These are phyloP conservation scores for Sebastes matsubarae DNA, from an alignment of 2,797 vertebrate species.

Conservation along the genomic window DNA sequence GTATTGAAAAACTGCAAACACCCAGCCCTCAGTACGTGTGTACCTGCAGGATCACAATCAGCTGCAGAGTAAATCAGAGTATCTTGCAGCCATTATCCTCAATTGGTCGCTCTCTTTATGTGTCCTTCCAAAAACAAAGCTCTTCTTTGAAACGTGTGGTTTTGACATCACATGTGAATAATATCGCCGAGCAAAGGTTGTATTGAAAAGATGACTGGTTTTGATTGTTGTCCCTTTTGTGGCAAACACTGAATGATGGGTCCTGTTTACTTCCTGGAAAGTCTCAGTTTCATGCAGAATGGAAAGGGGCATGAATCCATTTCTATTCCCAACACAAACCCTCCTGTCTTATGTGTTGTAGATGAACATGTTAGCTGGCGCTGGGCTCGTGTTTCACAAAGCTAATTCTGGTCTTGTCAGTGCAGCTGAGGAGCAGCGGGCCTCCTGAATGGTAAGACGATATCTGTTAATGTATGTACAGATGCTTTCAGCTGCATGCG, in stretches of 20 bases:
- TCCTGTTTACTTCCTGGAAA: slow-evolving; percentile 22
- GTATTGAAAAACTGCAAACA: background rate
- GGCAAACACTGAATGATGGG: background rate
- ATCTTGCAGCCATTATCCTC: background rate
- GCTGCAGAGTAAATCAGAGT: background rate
- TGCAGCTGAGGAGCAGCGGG: slow-evolving; percentile 9
- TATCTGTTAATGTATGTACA: slow-evolving; percentile 37
- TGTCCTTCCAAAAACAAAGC: background rate
- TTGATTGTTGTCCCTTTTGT: background rate
- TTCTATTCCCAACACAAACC: background rate
- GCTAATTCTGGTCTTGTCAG: background rate
- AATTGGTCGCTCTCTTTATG: too few relatives aligned
- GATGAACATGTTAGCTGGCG: slow-evolving; percentile 10
- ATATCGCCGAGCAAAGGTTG: background rate
- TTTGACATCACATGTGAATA: slow-evolving; percentile 6
- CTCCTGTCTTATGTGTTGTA: background rate
- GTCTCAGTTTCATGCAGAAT: background rate
- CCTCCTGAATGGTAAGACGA: slow-evolving; percentile 54
- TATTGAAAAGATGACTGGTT: background rate
- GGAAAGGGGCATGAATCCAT: background rate
- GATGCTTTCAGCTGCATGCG: slow-evolving; percentile 13
- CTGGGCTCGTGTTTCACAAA: slow-evolving; percentile 27
- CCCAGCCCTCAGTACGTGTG: background rate
- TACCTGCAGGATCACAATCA: background rate
- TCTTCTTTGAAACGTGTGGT: slow-evolving; percentile 3